These are phyloP conservation scores for Plectropomus leopardus DNA, from an alignment of 2,113 vertebrate species.

Conservation along the genomic window DNA sequence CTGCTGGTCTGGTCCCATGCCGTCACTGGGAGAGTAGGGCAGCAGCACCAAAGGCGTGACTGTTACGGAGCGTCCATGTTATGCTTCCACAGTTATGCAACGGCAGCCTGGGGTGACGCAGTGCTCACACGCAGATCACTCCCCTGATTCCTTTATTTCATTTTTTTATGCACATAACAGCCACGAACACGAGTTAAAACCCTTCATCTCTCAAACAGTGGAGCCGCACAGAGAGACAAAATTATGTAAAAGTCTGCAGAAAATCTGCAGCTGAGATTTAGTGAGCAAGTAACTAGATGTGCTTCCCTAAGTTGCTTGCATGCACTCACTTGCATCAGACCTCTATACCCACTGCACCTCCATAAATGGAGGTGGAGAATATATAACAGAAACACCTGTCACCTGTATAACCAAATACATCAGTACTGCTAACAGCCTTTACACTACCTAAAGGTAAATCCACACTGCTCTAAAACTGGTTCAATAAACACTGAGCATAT, in stretches of 20 bases:
- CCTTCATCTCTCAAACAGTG: background rate
- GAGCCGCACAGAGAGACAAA: too few relatives aligned
- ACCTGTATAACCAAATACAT: too few relatives aligned
- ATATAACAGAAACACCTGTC: too few relatives aligned
- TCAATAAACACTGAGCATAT: too few relatives aligned
- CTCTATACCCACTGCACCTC: too few relatives aligned
- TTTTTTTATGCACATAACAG: background rate
- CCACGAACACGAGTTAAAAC: background rate
- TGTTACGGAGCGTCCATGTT: slow-evolving; percentile 63
- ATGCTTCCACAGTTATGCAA: slow-evolving; percentile 56
- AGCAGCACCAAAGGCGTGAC: slow-evolving; percentile 4
- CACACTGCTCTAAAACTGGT: too few relatives aligned
- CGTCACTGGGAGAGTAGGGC: slow-evolving; percentile 22
- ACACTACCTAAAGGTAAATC: too few relatives aligned
- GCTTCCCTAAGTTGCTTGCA: too few relatives aligned
- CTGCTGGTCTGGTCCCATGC: background rate
- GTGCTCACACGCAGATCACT: slow-evolving; percentile 6
- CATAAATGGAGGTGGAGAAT: too few relatives aligned
- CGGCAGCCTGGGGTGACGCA: slow-evolving; percentile 43
- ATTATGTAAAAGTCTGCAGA: background rate
- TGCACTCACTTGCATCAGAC: background rate
- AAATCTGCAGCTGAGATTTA: background rate
- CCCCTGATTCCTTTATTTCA: slow-evolving; percentile 11
- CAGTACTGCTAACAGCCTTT: too few relatives aligned
- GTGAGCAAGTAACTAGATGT: background rate